Base-by-base conservation (phyloP, 2,113 vertebrate genomes). In the Ptychochromis oligacanthus region DNA sequence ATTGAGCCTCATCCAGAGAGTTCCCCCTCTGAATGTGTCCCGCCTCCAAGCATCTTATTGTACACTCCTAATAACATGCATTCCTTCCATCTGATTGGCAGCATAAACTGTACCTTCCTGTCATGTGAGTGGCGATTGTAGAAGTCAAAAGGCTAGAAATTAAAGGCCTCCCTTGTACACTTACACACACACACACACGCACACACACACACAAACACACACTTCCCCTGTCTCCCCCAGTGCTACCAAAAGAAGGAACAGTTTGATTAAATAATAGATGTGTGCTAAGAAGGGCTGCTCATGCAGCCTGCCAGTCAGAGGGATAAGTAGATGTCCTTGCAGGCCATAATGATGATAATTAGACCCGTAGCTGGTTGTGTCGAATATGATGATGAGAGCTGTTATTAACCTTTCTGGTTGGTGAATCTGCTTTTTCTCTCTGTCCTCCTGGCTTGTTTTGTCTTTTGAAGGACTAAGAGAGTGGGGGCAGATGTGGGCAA, bases 261-360 rank as follows among this genome's bases (percentile, higher is more conserved):
- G 96, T 97, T 97, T 99, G 97, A 98, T 98, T 97, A 97, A 99
- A 98, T 99, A 99, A 98, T 98, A 97, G 97, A 97, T 98, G 97
- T 97, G 97, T 97, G 97, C 97, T 97, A 95, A 96, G 95, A 94
- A 96, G 96, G 93, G 92, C 94, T 95, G 95, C 94, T 97, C 92
- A 95, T 97, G 96, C 92, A 95, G 95, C 91, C 94, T 98, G 97
- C 97, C 97, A 97, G 97, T 98, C 97, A 96, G 94, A 95, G 96
- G 97, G 97, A 98, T 97, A 97, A 97, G 96, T 96, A 97, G 96
- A 97, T 96, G 96, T 98, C 96, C 96, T 96, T 95, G 96, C 95
- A 82, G 97, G 95, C 96, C 95, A 87, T 99, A 98, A 99, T 99
- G 96, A 98, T 97, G 96, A 98, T 99, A 98, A 99, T 99, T 99